Percentiles rank a stretch among this genome's conserved stretches.
These are phyloP conservation scores for Mythimna ferrago DNA, from an alignment of 2,888 invertebrate species.

Conservation along the genomic window DNA sequence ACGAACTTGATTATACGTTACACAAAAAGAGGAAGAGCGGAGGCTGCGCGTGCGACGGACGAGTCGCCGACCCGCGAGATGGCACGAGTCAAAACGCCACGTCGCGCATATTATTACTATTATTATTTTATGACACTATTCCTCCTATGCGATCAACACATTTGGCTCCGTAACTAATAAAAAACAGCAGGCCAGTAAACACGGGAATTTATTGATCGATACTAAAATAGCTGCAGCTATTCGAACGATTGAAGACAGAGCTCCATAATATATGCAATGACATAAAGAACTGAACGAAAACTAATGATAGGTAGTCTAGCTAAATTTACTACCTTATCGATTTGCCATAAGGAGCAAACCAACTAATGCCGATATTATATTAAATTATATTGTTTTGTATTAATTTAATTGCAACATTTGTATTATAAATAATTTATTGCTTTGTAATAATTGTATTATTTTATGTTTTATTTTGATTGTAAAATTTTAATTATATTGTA, in stretches of 20 bases:
- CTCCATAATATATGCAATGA: conserved; percentile 4
- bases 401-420: too few relatives aligned
- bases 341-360: background rate
- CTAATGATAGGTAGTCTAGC: too few relatives aligned
- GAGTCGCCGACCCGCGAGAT: conserved; percentile 84
- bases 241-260: conserved; percentile 4
- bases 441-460: too few relatives aligned
- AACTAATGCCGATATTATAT: background rate
- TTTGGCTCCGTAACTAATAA: conserved; percentile 54
- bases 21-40: conserved; percentile 88
- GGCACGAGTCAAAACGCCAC: conserved; percentile 86
- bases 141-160: conserved; percentile 58
- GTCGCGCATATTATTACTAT: conserved; percentile 66
- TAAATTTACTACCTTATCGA: background rate
- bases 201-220: conserved; percentile 25
- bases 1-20: conserved; percentile 82
- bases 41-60: conserved; percentile 87
- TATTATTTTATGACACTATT: conserved; percentile 66
- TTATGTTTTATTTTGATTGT: too few relatives aligned
- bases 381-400: too few relatives aligned
- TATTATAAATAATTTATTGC: too few relatives aligned
- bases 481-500: too few relatives aligned
- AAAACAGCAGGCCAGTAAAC: conserved; percentile 56
- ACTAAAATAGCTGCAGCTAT: conserved; percentile 35
- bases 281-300: background rate